phyloP scores from a whole-genome alignment of 2,888 invertebrate species.

The Thereva unica region DNA sequence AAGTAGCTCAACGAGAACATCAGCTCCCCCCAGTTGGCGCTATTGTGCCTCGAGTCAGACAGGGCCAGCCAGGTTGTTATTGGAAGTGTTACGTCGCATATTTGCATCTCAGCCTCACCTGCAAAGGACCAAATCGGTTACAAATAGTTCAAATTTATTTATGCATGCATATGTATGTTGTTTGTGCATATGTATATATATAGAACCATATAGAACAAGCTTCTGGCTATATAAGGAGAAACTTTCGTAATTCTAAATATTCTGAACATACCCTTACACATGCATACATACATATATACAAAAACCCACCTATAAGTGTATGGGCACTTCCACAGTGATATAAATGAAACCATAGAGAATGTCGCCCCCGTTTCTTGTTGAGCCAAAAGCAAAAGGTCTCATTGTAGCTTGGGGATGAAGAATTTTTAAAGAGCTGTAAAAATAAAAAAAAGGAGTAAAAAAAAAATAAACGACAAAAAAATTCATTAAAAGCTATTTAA shows the following conservation, averaged over 20 bases:
- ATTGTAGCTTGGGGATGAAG: slow-evolving; percentile 74
- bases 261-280: background rate
- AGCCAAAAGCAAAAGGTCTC: slow-evolving; percentile 74
- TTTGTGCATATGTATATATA: background rate
- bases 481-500: background rate
- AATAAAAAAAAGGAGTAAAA: background rate
- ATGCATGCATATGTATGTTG: background rate
- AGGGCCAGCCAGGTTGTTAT: slow-evolving; percentile 80
- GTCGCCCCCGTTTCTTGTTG: slow-evolving; percentile 63
- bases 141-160: background rate
- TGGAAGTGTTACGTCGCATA: slow-evolving; percentile 67
- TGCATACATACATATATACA: background rate
- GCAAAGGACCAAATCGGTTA: background rate
- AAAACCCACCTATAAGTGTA: slow-evolving; percentile 61
- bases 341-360: slow-evolving; percentile 70
- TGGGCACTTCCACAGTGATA: slow-evolving; percentile 69
- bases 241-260: background rate
- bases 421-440: slow-evolving; percentile 64
- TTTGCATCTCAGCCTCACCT: slow-evolving; percentile 70
- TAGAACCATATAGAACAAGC: too few relatives aligned
- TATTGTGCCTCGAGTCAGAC: slow-evolving; percentile 70
- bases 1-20: slow-evolving; percentile 82
- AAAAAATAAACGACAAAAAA: background rate
- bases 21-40: slow-evolving; percentile 74
- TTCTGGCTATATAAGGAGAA: too few relatives aligned